A percentile compares a stretch with the other conserved stretches of the same genome.
Evolutionary conservation across 2,797 vertebrate species (phyloP).

Genomic region (Xiphophorus birchmanni): DNA sequence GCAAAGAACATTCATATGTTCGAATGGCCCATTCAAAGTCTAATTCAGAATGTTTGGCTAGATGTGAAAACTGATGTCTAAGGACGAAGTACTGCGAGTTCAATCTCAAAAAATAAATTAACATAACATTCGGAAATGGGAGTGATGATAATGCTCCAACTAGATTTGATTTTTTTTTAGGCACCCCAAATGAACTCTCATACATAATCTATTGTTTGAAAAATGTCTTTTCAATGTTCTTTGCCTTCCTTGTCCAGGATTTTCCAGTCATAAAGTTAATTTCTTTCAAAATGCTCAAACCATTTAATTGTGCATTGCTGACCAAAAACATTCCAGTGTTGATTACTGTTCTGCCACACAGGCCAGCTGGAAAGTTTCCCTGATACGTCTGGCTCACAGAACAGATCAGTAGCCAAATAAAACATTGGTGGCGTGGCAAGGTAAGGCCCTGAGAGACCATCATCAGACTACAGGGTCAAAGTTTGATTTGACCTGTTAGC

Average conservation of each 20-base stretch:
- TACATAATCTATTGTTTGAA: background rate
- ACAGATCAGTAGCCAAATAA: constrained; percentile 29
- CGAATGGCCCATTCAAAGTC: background rate
- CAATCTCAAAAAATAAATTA: background rate
- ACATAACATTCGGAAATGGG: background rate
- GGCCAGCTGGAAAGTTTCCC: constrained; percentile 54
- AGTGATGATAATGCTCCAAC: background rate
- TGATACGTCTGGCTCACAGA: constrained; percentile 29
- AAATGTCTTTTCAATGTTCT: constrained; percentile 14
- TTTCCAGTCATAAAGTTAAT: constrained; percentile 35
- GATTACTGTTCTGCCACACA: constrained; percentile 43
- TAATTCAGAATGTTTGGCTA: background rate
- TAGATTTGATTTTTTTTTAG: background rate
- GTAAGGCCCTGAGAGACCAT: constrained; percentile 18
- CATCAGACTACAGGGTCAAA: constrained; percentile 17
- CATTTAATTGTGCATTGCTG: constrained; percentile 53
- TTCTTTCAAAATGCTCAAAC: constrained; percentile 35
- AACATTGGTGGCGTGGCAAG: constrained; percentile 15
- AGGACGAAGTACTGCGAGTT: background rate
- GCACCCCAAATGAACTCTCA: background rate
- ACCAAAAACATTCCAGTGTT: constrained; percentile 60
- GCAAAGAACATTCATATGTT: background rate
- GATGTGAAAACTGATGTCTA: background rate
- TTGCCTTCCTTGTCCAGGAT: constrained; percentile 29
- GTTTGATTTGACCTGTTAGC: constrained; percentile 13